Percentiles rank a stretch among this genome's conserved stretches.
These are phyloP conservation scores for Nephrocerus scutellatus DNA, from an alignment of 2,888 invertebrate genomes.

Conservation along the genomic window DNA sequence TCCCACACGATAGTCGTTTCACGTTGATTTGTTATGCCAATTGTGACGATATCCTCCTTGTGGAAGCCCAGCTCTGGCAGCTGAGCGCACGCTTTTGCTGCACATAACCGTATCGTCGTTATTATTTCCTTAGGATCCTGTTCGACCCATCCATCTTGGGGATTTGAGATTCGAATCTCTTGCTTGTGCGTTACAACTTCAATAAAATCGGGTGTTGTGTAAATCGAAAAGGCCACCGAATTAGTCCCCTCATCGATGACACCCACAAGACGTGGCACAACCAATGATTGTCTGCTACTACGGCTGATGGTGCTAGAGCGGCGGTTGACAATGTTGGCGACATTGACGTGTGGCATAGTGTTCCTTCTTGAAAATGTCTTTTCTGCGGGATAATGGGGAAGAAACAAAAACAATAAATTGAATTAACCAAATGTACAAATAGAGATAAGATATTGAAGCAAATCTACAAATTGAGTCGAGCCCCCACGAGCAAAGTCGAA, in stretches of 20 bases:
- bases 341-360: too few species aligned
- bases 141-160: constrained; percentile 90
- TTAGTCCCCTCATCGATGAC: constrained; percentile 96
- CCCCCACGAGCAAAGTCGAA: too few species aligned
- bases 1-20: constrained; percentile 98
- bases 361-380: too few species aligned
- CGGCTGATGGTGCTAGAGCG: too few species aligned
- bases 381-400: too few species aligned
- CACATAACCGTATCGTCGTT: constrained; percentile 69
- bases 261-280: constrained; percentile 58
- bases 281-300: constrained; percentile 31
- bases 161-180: constrained; percentile 70
- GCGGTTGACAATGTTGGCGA: too few species aligned
- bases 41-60: constrained; percentile 65
- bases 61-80: constrained; percentile 53
- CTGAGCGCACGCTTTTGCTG: constrained; percentile 64
- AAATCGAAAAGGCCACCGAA: constrained; percentile 75
- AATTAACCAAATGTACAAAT: too few species aligned
- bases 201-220: constrained; percentile 67
- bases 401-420: too few species aligned
- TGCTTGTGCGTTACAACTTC: constrained; percentile 75
- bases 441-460: too few species aligned
- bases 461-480: too few species aligned
- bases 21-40: constrained; percentile 94
- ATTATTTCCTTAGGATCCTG: constrained; percentile 84